These are phyloP conservation scores for Hybos culiciformis DNA, from an alignment of 2,888 invertebrate genomes.

Conservation along the genomic window DNA sequence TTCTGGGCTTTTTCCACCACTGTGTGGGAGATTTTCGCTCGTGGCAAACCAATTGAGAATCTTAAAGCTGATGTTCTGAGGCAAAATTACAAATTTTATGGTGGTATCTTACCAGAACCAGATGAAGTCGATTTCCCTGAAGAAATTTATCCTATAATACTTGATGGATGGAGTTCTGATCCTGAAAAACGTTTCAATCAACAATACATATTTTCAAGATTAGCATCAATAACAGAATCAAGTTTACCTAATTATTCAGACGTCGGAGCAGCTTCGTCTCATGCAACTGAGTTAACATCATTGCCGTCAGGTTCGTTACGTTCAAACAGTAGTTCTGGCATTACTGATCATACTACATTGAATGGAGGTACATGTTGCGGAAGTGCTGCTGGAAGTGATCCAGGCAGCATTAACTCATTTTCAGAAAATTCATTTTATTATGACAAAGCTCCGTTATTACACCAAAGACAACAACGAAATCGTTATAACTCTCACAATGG, in stretches of 20 bases:
- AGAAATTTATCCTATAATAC: constrained; percentile 64
- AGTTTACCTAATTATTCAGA: constrained; percentile 16
- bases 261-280: constrained; percentile 10
- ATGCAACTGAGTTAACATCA: constrained; percentile 14
- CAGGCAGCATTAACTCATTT: constrained; percentile 5
- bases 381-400: constrained; percentile 9
- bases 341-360: constrained; percentile 9
- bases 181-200: constrained; percentile 59
- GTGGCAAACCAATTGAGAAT: constrained; percentile 44
- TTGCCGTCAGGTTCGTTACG: constrained; percentile 11
- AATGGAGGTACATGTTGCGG: constrained; percentile 12
- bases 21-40: constrained; percentile 82
- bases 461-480: constrained; percentile 1
- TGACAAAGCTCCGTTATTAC: constrained; percentile 8
- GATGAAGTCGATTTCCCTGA: constrained; percentile 55
- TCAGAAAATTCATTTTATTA: constrained; percentile 3
- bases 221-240: constrained; percentile 21
- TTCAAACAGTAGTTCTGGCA: constrained; percentile 7
- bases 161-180: constrained; percentile 73
- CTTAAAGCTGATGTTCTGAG: constrained; percentile 17
- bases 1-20: constrained; percentile 89
- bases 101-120: constrained; percentile 51
- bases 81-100: constrained; percentile 21
- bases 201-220: constrained; percentile 58
- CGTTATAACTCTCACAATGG: background rate